A percentile compares a stretch with the other conserved stretches of the same genome.
Conservation (phyloP, 2,113 vertebrate genomes). For the Oreotrochilus melanogaster region DNA sequence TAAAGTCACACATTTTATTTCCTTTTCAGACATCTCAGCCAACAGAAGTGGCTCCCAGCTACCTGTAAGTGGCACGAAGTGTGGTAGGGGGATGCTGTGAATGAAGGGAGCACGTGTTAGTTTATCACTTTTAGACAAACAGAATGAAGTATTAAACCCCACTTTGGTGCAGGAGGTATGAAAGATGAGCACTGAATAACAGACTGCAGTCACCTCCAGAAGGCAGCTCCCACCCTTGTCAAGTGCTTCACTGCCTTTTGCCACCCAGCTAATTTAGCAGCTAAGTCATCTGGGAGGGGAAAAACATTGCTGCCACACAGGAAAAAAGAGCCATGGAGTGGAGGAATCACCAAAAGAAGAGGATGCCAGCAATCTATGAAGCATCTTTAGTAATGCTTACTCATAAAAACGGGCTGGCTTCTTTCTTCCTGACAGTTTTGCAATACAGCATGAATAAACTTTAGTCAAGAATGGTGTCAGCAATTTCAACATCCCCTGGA, state of each 20-base stretch:
- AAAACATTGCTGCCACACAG: background rate
- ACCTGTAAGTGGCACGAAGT: background rate
- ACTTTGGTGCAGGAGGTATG: background rate
- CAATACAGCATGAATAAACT: background rate
- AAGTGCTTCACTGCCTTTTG: background rate
- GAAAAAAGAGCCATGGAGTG: accelerated
- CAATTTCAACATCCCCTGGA: background rate
- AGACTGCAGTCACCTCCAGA: background rate
- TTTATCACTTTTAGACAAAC: background rate
- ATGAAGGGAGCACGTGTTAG: accelerated
- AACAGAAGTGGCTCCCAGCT: background rate
- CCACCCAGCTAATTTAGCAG: background rate
- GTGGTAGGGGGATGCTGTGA: background rate
- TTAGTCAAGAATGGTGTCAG: background rate
- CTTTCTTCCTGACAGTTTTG: background rate
- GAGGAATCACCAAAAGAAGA: background rate
- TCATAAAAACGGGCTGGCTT: background rate
- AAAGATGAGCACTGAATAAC: background rate
- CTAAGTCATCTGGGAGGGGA: background rate
- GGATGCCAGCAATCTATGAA: background rate
- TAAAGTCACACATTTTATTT: background rate
- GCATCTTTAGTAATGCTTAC: slow-evolving; percentile 14
- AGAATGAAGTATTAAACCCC: background rate
- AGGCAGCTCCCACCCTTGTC: background rate
- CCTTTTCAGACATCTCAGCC: accelerated